Conservation (phyloP, 2,888 invertebrate genomes). For the Bellardia bayeri region DNA sequence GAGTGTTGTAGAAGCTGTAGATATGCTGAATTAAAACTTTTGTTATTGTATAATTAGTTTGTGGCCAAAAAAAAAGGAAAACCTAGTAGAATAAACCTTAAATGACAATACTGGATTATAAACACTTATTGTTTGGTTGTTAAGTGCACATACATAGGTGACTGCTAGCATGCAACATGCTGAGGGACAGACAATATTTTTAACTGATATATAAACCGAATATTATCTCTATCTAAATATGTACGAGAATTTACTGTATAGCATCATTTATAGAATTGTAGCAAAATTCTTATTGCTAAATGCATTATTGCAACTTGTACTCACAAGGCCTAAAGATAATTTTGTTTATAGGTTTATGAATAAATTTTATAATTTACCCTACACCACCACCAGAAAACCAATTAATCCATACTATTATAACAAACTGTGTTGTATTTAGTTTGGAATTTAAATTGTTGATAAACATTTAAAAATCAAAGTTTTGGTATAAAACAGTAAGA, state of each 20-base stretch:
- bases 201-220: conserved; percentile 43
- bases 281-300: neutral
- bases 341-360: neutral
- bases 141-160: neutral
- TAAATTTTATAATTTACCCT: conserved; percentile 3
- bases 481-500: too few species aligned
- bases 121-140: conserved; percentile 62
- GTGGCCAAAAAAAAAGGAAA: conserved; percentile 51
- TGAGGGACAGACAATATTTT: neutral
- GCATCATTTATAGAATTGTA: neutral
- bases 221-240: conserved; percentile 26
- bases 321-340: neutral
- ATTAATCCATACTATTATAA: neutral
- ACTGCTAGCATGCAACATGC: neutral
- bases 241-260: neutral
- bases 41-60: conserved; percentile 72
- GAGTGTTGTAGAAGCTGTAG: neutral
- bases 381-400: neutral
- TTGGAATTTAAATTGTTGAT: too few species aligned
- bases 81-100: conserved; percentile 47
- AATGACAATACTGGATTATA: conserved; percentile 71
- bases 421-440: too few species aligned
- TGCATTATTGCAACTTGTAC: too few species aligned
- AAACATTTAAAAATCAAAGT: too few species aligned
- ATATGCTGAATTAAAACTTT: conserved; percentile 64